These are phyloP conservation scores for Hyalella azteca DNA, from an alignment of 2,888 invertebrate genomes.

Conservation along the genomic window DNA sequence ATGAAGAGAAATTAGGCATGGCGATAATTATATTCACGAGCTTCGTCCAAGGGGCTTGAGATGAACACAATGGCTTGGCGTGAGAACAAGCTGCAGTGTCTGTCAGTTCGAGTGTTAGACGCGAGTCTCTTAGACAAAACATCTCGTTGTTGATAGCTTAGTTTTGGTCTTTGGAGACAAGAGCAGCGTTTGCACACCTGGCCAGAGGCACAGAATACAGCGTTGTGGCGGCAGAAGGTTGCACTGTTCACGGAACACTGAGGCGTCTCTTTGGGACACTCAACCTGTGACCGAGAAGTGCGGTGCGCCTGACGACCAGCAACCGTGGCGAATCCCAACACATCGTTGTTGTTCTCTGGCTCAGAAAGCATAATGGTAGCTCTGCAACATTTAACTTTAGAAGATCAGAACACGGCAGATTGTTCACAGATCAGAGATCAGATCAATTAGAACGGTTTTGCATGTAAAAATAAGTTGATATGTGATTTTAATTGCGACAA, in stretches of 20 bases:
- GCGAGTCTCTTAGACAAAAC: conserved; percentile 15
- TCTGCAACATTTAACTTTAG: too few relatives aligned
- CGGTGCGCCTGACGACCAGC: conserved; percentile 14
- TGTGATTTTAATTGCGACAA: too few relatives aligned
- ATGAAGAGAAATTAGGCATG: too few relatives aligned
- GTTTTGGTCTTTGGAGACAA: conserved; percentile 5
- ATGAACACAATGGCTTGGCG: background rate
- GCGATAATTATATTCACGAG: too few relatives aligned
- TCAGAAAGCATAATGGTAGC: too few relatives aligned
- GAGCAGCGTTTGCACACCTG: conserved; percentile 23
- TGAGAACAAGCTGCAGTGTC: conserved; percentile 12
- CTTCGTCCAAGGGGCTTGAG: too few relatives aligned
- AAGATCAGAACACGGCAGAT: background rate
- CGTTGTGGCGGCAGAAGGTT: conserved; percentile 24
- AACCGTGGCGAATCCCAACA: background rate
- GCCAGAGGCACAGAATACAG: conserved; percentile 16
- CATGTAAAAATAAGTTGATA: too few relatives aligned
- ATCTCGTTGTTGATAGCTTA: conserved; percentile 21
- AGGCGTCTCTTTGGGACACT: conserved; percentile 13
- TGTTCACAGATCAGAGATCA: background rate
- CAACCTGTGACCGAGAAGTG: conserved; percentile 20
- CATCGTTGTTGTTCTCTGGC: background rate
- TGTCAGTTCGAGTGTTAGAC: conserved; percentile 1
- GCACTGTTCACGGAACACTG: conserved; percentile 29
- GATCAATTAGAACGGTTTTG: too few relatives aligned